Evolutionary conservation across 2,797 vertebrate genomes (phyloP).

Genomic region (Atherinosoma microstoma): DNA sequence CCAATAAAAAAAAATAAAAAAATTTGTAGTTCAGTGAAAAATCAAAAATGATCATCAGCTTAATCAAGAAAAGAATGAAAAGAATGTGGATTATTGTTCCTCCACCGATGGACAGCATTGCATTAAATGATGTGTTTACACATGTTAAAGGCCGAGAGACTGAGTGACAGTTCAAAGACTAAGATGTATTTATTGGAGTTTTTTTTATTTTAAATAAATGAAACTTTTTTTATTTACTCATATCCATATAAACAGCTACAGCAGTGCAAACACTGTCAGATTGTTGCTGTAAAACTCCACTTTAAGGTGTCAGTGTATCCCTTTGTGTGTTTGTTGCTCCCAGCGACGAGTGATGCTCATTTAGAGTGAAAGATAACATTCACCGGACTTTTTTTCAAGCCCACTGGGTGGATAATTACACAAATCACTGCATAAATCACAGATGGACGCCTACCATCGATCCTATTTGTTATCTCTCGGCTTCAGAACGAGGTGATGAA

Average conservation of each 20-base stretch:
- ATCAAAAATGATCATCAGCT: no score
- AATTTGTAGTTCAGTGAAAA: no score
- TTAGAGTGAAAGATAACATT: slow-evolving; percentile 2
- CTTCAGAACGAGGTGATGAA: slow-evolving; percentile 28
- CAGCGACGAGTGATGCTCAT: slow-evolving; percentile 7
- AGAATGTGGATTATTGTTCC: no score
- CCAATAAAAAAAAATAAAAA: no score
- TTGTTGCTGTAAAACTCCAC: background rate
- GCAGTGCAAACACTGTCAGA: background rate
- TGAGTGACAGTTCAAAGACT: background rate
- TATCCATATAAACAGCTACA: no score
- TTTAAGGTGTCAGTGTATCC: background rate
- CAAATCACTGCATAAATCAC: slow-evolving; percentile 44
- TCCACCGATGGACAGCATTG: background rate
- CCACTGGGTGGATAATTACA: slow-evolving; percentile 27
- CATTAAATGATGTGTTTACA: background rate
- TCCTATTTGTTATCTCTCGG: slow-evolving; percentile 38
- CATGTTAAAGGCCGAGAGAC: no score
- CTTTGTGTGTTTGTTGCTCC: background rate
- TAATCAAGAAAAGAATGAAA: no score
- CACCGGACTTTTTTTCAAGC: slow-evolving; percentile 10
- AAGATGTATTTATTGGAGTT: background rate
- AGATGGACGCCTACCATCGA: slow-evolving; percentile 17
- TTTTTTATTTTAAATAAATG: no score
- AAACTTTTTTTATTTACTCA: no score